Conservation (phyloP, 2,797 vertebrate genomes). For the Sylvia borin region DNA sequence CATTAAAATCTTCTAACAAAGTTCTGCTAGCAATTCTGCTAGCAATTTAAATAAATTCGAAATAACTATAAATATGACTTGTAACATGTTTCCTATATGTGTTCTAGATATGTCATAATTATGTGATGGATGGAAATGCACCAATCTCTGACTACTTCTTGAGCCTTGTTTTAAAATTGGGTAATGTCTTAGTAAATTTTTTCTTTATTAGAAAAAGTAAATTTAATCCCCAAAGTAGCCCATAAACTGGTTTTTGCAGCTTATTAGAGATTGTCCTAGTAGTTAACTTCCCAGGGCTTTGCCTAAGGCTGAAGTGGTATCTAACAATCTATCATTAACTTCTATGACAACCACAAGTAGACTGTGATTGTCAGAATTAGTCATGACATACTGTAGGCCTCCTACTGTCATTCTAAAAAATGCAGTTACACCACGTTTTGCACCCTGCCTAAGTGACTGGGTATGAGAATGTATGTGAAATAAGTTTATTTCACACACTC, state of each 20-base stretch:
- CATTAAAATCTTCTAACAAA: neutral
- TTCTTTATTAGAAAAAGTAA: constrained; percentile 56
- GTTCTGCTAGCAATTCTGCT: neutral
- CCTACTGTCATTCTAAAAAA: constrained; percentile 58
- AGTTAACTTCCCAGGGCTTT: constrained; percentile 65
- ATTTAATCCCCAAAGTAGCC: constrained; percentile 54
- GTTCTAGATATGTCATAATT: neutral
- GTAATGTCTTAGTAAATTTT: constrained; percentile 18
- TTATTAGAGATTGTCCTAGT: constrained; percentile 54
- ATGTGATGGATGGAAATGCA: neutral
- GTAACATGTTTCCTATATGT: neutral
- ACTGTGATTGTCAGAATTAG: constrained; percentile 59
- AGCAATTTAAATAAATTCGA: neutral
- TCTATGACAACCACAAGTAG: constrained; percentile 39
- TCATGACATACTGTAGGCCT: constrained; percentile 24
- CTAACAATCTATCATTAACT: constrained; percentile 64
- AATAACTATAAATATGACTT: neutral
- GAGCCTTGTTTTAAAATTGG: constrained; percentile 37
- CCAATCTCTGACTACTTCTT: neutral
- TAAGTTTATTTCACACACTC: neutral
- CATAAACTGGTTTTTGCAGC: constrained; percentile 9
- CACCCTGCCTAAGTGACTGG: neutral
- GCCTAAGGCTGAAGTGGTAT: constrained; percentile 56
- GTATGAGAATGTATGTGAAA: neutral
- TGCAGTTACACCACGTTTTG: neutral